Conservation (phyloP, 1,140 invertebrate genomes). For the Arctopsyche grandis region DNA sequence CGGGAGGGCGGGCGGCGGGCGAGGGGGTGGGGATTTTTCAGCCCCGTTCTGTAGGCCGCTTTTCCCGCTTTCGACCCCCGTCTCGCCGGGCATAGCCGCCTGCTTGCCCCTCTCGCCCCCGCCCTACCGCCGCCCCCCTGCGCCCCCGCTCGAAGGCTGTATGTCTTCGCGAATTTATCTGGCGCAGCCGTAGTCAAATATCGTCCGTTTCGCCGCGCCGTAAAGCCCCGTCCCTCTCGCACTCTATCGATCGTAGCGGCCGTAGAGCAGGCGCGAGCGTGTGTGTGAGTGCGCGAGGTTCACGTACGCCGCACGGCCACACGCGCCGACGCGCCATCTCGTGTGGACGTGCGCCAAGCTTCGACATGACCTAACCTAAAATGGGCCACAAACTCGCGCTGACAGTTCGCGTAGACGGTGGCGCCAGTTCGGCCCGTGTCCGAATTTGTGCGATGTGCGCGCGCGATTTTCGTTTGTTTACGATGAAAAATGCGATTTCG, state of each 20-base stretch:
- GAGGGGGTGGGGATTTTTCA: slow-evolving; percentile 17
- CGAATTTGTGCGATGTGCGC: no score
- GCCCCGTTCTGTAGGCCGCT: slow-evolving; percentile 22
- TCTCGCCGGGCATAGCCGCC: background rate
- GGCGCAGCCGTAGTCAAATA: slow-evolving; percentile 47
- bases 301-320: background rate
- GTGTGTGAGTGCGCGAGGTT: background rate
- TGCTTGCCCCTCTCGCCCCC: background rate
- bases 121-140: background rate
- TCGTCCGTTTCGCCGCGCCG: background rate
- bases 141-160: slow-evolving; percentile 3
- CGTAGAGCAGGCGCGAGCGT: background rate
- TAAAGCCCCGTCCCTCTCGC: slow-evolving; percentile 31
- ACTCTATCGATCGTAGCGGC: background rate
- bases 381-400: background rate
- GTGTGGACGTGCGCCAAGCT: background rate
- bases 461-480: no score
- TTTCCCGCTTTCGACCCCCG: background rate
- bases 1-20: background rate
- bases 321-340: background rate
- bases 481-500: no score
- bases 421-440: no score
- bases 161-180: slow-evolving; percentile 49
- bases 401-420: no score
- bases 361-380: slow-evolving; percentile 12